Evolutionary conservation across 2,888 invertebrate genomes (phyloP).

Genomic region (Dryomyza anilis): DNA sequence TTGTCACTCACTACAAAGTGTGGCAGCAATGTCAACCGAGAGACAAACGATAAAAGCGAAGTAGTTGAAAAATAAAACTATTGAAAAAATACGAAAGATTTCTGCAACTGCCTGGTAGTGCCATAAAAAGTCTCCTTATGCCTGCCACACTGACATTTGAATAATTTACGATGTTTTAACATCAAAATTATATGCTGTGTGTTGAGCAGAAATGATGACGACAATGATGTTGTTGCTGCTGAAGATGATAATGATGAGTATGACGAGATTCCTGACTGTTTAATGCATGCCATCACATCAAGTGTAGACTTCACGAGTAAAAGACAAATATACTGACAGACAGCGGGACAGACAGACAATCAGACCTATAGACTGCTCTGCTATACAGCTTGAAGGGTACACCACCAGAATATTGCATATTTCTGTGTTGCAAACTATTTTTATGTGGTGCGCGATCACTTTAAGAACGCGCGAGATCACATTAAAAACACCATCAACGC

Average conservation of each 20-base stretch:
- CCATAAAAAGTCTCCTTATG: constrained; percentile 42
- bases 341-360: constrained; percentile 21
- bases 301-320: too few species aligned
- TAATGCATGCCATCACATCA: constrained; percentile 22
- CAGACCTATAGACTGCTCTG: constrained; percentile 18
- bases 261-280: constrained; percentile 25
- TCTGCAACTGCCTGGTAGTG: constrained; percentile 33
- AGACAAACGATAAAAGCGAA: background rate
- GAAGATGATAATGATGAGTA: constrained; percentile 18
- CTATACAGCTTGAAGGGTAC: too few species aligned
- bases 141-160: constrained; percentile 53
- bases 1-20: constrained; percentile 13
- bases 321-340: constrained; percentile 19
- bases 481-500: constrained; percentile 47
- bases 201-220: constrained; percentile 30
- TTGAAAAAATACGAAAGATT: background rate
- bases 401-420: too few species aligned
- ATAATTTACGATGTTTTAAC: constrained; percentile 61
- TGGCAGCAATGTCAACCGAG: background rate
- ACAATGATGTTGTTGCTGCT: constrained; percentile 29
- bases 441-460: constrained; percentile 46
- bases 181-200: constrained; percentile 55
- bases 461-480: constrained; percentile 37
- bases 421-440: constrained; percentile 45
- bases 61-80: constrained; percentile 19